Evolutionary conservation across 2,113 vertebrate species (phyloP).

Genomic region (Phylloscopus trochilus): DNA sequence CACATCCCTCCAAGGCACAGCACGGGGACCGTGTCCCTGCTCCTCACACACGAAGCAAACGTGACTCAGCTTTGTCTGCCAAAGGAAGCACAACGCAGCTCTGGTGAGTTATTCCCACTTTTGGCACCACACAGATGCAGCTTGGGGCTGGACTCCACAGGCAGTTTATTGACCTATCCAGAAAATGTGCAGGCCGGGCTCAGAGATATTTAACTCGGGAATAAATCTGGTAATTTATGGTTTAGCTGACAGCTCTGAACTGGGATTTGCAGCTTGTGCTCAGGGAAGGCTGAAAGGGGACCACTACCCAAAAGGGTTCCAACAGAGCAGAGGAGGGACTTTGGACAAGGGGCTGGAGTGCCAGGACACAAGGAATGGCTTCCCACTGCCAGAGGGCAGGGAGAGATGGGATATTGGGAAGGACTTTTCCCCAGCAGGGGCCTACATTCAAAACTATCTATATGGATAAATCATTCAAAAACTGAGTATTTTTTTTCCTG

Average conservation of each 20-base stretch:
- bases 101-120: neutral
- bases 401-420: accelerated
- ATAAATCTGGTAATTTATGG: slow-evolving; percentile 25
- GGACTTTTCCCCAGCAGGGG: accelerated
- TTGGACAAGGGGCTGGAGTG: neutral
- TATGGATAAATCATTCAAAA: neutral
- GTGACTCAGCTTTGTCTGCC: neutral
- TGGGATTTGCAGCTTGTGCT: neutral
- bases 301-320: neutral
- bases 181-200: neutral
- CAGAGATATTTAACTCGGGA: neutral
- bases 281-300: neutral
- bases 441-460: neutral
- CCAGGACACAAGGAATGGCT: neutral
- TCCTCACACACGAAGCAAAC: neutral
- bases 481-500: neutral
- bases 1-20: neutral
- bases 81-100: neutral
- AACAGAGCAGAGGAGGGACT: neutral
- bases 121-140: neutral
- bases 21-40: neutral
- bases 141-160: neutral
- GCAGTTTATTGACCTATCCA: neutral
- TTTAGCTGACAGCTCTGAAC: neutral
- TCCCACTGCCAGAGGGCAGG: neutral